These are phyloP conservation scores for Nansenia antarctica DNA, from an alignment of 2,113 vertebrate genomes.

Conservation along the genomic window DNA sequence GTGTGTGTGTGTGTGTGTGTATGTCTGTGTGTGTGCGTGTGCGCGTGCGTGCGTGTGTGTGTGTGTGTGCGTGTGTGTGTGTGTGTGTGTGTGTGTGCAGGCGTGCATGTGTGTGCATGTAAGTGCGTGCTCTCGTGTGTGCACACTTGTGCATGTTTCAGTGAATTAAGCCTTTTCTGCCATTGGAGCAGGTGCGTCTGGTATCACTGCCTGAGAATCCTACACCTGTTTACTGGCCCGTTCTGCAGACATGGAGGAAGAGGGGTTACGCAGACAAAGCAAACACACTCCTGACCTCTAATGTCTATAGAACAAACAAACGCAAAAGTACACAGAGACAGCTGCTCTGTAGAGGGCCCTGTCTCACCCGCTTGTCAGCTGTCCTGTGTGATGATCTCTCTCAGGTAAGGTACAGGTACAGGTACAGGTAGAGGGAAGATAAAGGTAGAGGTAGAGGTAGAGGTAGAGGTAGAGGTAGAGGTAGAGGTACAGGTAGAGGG, in stretches of 20 bases:
- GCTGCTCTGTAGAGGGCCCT: constrained; percentile 58
- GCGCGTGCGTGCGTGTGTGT: too few species aligned
- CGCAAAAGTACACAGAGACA: constrained; percentile 72
- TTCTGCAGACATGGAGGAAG: constrained; percentile 30
- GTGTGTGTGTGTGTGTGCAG: not conserved
- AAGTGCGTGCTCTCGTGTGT: not conserved
- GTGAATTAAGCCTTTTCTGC: too few species aligned
- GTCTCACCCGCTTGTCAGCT: constrained; percentile 48
- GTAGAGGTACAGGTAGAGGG: too few species aligned
- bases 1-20: too few species aligned
- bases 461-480: too few species aligned
- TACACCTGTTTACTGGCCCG: constrained; percentile 42
- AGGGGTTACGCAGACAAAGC: constrained; percentile 67
- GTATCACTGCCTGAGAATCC: constrained; percentile 53
- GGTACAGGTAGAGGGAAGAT: not conserved
- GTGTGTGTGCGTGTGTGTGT: constrained; percentile 23
- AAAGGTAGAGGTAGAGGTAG: too few species aligned
- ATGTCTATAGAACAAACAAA: constrained; percentile 66
- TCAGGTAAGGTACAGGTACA: not conserved
- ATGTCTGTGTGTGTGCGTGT: too few species aligned
- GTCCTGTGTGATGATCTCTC: not conserved
- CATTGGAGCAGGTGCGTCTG: constrained; percentile 52
- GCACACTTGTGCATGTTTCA: not conserved
- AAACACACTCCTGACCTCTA: constrained; percentile 63
- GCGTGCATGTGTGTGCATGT: not conserved